Base-by-base conservation (phyloP, 1,140 invertebrate species). In the Zeugodacus cucurbitae region DNA sequence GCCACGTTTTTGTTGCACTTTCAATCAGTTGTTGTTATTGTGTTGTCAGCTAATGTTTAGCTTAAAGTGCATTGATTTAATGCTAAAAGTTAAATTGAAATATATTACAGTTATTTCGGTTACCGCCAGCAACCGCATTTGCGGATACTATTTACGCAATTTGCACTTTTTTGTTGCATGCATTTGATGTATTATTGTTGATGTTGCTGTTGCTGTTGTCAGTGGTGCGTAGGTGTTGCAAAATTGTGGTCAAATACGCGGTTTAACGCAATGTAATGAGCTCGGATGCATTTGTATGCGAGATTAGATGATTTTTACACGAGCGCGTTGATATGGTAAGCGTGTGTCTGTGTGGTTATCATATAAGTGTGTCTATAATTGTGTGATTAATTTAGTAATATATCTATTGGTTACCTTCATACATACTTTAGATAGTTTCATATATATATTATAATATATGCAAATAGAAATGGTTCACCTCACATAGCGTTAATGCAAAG, bases 141-240 rank as follows among this genome's bases (percentile, higher is more conserved):
- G 70, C 70, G 70, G 70, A 74, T 74, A n/a, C 70, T 74, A 26
- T 74, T 74, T 74, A 74, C 70, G 70, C 70, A 74, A 26, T 74
- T 74, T 74, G 32, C 34, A 10, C n/a, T 74, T 74, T 44, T 74
- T 74, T 74, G 37, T 41, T 74, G 20, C 0, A 6, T n/a, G 2
- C 37, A 4, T 44, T n/a, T 41, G 34, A 74, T 41, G 70, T 74
- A 22, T 7, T 17, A 41, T 41, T 74, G 70, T 74, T 74, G 70
- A 7, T 74, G 32, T 37, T 41, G 37, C n/a, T 74, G 70, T 74
- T 74, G 70, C 20, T 74, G 32, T 37, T 41, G 37, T 14, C 14
- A 20, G 6, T 41, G 70, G 17, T 41, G 70, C 14, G 37, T 44
- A 74, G 37, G 70, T 74, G 70, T 74, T 74, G 34, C 70, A 44